phyloP scores from a whole-genome alignment of 1,140 invertebrate species.

The Zaprionus taronus region DNA sequence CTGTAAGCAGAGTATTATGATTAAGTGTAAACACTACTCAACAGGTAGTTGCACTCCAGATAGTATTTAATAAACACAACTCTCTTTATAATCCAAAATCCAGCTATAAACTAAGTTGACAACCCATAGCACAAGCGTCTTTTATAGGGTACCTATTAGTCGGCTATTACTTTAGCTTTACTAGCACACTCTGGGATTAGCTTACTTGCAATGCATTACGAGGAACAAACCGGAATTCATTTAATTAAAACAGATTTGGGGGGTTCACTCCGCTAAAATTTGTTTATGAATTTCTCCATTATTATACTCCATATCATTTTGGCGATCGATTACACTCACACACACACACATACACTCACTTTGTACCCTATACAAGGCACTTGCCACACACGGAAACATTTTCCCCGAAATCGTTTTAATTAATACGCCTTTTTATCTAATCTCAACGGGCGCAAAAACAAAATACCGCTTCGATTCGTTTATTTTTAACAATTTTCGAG shows the following conservation, averaged over 20 bases:
- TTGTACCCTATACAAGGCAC: not conserved
- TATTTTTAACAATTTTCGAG: conserved; percentile 57
- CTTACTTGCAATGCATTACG: not conserved
- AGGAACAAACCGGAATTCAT: not conserved
- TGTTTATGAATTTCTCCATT: not conserved
- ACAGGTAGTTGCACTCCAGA: too few species aligned
- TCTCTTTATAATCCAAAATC: too few species aligned
- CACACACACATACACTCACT: not conserved
- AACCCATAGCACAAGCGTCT: not conserved
- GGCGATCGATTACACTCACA: conserved; percentile 3
- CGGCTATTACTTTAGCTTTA: not conserved
- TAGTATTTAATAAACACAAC: not conserved
- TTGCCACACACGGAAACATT: conserved; percentile 10
- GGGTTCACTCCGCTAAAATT: not conserved
- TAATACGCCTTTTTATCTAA: conserved; percentile 52
- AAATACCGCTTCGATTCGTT: conserved; percentile 45
- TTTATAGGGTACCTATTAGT: not conserved
- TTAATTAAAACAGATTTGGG: not conserved
- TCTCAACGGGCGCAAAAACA: conserved; percentile 30
- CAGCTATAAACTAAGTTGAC: not conserved
- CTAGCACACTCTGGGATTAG: not conserved
- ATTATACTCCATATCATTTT: not conserved
- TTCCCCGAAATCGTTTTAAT: conserved; percentile 34
- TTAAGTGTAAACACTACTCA: too few species aligned
- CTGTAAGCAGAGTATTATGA: too few species aligned